Conservation (phyloP, 2,888 invertebrate genomes). For the Ophraella communa region DNA sequence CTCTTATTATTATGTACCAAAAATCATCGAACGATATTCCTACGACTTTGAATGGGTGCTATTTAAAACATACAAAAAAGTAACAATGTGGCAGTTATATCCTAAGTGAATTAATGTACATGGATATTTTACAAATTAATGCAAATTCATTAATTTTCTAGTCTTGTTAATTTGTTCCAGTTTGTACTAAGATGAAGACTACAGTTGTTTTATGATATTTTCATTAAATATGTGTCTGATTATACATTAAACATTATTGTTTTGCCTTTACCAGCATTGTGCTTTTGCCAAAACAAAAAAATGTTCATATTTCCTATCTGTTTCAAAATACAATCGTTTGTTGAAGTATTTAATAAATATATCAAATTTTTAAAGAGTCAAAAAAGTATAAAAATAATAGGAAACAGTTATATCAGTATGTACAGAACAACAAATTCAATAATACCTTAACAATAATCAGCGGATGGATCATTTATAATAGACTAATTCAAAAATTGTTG, state of each 20-base stretch:
- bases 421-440: background rate
- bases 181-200: slow-evolving; percentile 26
- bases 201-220: background rate
- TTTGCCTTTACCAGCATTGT: background rate
- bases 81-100: slow-evolving; percentile 18
- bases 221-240: background rate
- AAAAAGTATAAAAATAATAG: background rate
- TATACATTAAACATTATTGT: background rate
- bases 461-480: too few relatives aligned
- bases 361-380: too few relatives aligned
- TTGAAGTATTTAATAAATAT: too few relatives aligned
- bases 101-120: slow-evolving; percentile 12
- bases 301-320: too few relatives aligned
- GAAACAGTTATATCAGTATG: background rate
- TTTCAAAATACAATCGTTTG: background rate
- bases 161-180: slow-evolving; percentile 21
- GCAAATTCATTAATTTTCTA: slow-evolving; percentile 10
- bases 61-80: slow-evolving; percentile 18
- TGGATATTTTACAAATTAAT: slow-evolving; percentile 20
- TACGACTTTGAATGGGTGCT: slow-evolving; percentile 13
- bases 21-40: too few relatives aligned
- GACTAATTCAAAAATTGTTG: too few relatives aligned
- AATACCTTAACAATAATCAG: too few relatives aligned
- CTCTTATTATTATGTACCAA: too few relatives aligned
- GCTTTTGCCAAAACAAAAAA: too few relatives aligned